These are phyloP conservation scores for Sebastes steindachneri DNA, from an alignment of 2,797 vertebrate species.

Conservation along the genomic window DNA sequence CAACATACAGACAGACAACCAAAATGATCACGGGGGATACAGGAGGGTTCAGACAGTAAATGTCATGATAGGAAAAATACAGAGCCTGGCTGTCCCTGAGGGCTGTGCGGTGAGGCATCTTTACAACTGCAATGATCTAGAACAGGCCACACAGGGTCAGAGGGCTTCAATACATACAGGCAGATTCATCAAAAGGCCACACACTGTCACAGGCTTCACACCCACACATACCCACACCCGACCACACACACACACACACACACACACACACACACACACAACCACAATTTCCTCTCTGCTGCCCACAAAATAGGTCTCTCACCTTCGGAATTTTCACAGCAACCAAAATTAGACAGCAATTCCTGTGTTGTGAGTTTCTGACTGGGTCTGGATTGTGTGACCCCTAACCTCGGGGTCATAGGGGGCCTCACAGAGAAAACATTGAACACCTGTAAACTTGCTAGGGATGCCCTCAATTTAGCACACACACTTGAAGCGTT, in stretches of 20 bases:
- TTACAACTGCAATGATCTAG: conserved; percentile 75
- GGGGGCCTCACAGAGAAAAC: conserved; percentile 31
- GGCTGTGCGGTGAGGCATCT: conserved; percentile 67
- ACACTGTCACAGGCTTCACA: conserved; percentile 45
- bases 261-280: background rate
- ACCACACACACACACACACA: background rate
- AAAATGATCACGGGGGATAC: conserved; percentile 37
- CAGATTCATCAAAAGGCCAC: conserved; percentile 72
- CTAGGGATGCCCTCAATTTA: conserved; percentile 53
- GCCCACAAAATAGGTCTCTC: conserved; percentile 11
- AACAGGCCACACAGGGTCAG: conserved; percentile 69
- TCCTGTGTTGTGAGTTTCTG: conserved; percentile 8
- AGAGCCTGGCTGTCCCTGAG: conserved; percentile 55
- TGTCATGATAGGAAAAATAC: conserved; percentile 72
- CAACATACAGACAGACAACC: background rate
- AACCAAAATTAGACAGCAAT: conserved; percentile 40
- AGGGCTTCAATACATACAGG: conserved; percentile 64
- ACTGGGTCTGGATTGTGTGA: conserved; percentile 11
- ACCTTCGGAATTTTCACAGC: conserved; percentile 30
- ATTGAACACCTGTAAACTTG: conserved; percentile 50
- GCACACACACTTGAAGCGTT: conserved; percentile 21
- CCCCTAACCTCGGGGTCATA: conserved; percentile 31
- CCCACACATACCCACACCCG: background rate
- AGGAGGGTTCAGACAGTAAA: conserved; percentile 67
- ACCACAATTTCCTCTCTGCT: conserved; percentile 16